A percentile compares a stretch with the other conserved stretches of the same genome.
Evolutionary conservation across 2,113 vertebrate genomes (phyloP).

Genomic region (Physeter macrocephalus): DNA sequence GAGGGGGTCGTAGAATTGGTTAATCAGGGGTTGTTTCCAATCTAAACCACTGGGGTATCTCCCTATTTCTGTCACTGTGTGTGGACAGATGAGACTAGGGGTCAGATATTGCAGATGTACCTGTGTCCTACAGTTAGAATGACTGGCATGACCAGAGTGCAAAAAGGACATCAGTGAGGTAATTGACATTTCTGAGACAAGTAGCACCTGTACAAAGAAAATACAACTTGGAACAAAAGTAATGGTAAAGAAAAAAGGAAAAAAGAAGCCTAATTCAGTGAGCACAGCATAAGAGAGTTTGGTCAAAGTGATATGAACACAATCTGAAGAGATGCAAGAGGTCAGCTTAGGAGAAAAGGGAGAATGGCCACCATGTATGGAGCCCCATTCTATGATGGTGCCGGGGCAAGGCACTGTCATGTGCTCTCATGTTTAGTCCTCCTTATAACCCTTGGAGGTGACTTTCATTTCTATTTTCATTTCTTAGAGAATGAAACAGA

Average conservation of each 20-base stretch:
- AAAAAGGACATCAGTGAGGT: not conserved
- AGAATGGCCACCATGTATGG: rapidly evolving
- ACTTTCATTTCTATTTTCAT: conserved; percentile 31
- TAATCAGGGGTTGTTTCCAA: not conserved
- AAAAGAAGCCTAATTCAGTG: not conserved
- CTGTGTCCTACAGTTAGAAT: not conserved
- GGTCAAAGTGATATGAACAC: not conserved
- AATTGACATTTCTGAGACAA: not conserved
- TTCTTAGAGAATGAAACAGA: not conserved
- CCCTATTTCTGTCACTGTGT: not conserved
- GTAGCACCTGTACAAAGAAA: not conserved
- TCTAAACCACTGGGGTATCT: not conserved
- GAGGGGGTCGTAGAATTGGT: not conserved
- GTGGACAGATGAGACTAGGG: not conserved
- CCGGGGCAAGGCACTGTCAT: not conserved
- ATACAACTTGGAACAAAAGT: not conserved
- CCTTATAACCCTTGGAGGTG: not conserved
- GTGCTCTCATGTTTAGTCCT: not conserved
- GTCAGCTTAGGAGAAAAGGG: not conserved
- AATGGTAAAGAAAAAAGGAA: not conserved
- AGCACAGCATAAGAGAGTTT: not conserved
- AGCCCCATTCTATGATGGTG: rapidly evolving
- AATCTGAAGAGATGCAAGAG: not conserved
- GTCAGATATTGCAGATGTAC: not conserved
- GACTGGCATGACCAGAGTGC: not conserved